Percentiles rank a stretch among this genome's conserved stretches.
phyloP scores from a whole-genome alignment of 1,140 invertebrate species.

The Doryteuthis pealeii region DNA sequence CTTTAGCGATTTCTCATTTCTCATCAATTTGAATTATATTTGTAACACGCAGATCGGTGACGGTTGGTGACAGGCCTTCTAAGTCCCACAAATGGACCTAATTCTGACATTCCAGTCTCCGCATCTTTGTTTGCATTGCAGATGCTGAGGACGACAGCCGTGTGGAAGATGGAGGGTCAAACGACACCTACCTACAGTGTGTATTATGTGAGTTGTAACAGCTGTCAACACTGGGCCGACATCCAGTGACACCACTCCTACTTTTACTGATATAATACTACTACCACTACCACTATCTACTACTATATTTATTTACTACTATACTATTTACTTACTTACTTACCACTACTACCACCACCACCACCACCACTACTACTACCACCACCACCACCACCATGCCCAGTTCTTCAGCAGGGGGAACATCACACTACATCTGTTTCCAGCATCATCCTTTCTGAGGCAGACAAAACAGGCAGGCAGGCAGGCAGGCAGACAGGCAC shows the following conservation, averaged over 20 bases:
- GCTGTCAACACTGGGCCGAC: slow-evolving; percentile 6
- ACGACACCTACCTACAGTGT: slow-evolving; percentile 12
- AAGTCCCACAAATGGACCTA: slow-evolving; percentile 7
- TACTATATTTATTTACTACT: too few species aligned
- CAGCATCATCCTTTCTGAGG: too few species aligned
- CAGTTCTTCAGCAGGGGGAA: too few species aligned
- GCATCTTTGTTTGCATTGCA: slow-evolving; percentile 17
- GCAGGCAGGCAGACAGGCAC: background rate
- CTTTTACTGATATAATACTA: slow-evolving; percentile 5
- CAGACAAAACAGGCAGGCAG: slow-evolving; percentile 1
- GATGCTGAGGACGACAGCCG: slow-evolving; percentile 16
- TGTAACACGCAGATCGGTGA: slow-evolving; percentile 14
- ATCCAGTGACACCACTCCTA: slow-evolving; percentile 7
- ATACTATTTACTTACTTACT: too few species aligned
- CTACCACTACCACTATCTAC: background rate
- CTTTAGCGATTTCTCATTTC: slow-evolving; percentile 1
- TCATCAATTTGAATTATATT: slow-evolving; percentile 5
- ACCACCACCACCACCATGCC: background rate
- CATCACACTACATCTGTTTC: too few species aligned
- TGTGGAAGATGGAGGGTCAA: slow-evolving; percentile 15
- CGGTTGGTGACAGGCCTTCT: slow-evolving; percentile 7
- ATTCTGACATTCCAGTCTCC: slow-evolving; percentile 14
- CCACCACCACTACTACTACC: background rate
- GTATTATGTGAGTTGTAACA: slow-evolving; percentile 14
- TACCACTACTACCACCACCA: background rate